phyloP scores from a whole-genome alignment of 2,113 vertebrate genomes.

The Heterocephalus glaber region DNA sequence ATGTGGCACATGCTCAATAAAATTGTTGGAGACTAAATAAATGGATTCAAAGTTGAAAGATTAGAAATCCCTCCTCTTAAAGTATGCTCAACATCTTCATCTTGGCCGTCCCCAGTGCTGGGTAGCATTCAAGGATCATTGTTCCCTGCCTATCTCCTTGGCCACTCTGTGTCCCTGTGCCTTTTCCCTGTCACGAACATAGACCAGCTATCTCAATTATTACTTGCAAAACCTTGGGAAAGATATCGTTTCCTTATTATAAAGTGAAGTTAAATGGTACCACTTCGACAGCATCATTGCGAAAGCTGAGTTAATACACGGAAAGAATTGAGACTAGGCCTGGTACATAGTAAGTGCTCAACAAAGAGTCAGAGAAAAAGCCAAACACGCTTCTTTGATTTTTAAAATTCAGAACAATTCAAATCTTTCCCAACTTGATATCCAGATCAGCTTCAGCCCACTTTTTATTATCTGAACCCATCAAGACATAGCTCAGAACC shows the following conservation, averaged over 20 bases:
- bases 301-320: neutral
- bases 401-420: neutral
- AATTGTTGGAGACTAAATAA: neutral
- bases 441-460: neutral
- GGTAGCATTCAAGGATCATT: neutral
- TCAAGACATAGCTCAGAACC: neutral
- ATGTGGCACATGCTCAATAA: neutral
- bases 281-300: neutral
- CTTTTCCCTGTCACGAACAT: neutral
- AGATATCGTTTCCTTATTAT: neutral
- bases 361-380: neutral
- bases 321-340: neutral
- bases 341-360: neutral
- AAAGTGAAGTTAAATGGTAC: neutral
- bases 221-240: neutral
- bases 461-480: neutral
- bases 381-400: neutral
- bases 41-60: neutral
- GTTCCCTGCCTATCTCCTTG: neutral
- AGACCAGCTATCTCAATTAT: neutral
- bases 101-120: neutral
- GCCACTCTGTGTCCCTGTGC: neutral
- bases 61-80: neutral
- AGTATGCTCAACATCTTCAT: neutral
- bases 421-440: neutral